Evolutionary conservation across 2,888 invertebrate genomes (phyloP).

Genomic region (Acanthacorydalis orientalis): DNA sequence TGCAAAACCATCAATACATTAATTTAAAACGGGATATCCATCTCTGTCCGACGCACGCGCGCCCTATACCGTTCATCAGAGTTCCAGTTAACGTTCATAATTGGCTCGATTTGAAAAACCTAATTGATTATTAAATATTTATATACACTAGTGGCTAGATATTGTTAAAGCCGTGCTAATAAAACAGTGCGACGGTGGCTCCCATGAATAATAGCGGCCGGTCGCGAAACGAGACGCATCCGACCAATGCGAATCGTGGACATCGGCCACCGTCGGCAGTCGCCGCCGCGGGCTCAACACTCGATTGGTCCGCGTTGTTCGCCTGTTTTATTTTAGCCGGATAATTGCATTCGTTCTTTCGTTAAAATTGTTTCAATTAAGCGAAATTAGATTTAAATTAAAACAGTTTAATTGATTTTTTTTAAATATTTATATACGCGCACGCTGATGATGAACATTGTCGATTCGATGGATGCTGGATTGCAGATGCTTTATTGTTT

Average conservation of each 20-base stretch:
- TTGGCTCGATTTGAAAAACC: constrained; percentile 14
- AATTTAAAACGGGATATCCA: too few relatives aligned
- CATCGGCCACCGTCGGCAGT: constrained; percentile 10
- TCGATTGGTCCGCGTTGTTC: constrained; percentile 11
- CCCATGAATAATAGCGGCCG: constrained; percentile 15
- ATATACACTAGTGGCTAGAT: constrained; percentile 14
- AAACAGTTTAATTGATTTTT: constrained; percentile 17
- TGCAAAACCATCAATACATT: too few relatives aligned
- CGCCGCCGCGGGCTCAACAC: constrained; percentile 8
- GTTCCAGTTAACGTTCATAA: background rate
- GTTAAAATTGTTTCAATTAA: constrained; percentile 18
- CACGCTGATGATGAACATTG: background rate
- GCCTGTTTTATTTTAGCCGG: constrained; percentile 15
- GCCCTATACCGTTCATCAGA: too few relatives aligned
- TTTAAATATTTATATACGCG: constrained; percentile 3
- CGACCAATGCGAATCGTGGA: too few relatives aligned
- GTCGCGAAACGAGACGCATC: background rate
- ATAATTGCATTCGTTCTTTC: constrained; percentile 16
- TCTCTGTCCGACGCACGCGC: too few relatives aligned
- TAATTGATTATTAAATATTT: constrained; percentile 21
- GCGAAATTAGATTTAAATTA: constrained; percentile 17
- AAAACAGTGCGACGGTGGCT: constrained; percentile 14
- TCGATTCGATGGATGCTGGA: background rate
- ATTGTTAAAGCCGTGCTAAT: constrained; percentile 15
- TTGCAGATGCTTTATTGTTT: background rate